A percentile compares a stretch with the other conserved stretches of the same genome.
Evolutionary conservation across 37 sponge, comb jelly and placozoan genomes (phyloP).

Genomic region (Crambe crambe): DNA sequence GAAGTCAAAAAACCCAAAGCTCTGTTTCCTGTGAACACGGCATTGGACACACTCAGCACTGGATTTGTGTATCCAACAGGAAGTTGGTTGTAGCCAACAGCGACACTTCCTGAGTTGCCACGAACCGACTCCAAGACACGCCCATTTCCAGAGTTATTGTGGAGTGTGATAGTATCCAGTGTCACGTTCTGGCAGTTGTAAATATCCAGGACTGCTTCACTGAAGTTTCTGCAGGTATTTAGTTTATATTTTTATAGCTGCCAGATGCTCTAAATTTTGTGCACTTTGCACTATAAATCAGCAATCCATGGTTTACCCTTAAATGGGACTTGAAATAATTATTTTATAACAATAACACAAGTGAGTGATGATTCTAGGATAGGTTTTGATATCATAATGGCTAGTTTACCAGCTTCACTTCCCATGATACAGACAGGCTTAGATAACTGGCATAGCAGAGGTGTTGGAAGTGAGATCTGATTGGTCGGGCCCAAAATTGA

Average conservation of each 20-base stretch:
- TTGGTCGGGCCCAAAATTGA: too few species aligned
- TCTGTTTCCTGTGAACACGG: slow-evolving; percentile 1
- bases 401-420: too few species aligned
- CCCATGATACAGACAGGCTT: too few species aligned
- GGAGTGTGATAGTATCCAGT: slow-evolving; percentile 17
- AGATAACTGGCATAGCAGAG: too few species aligned
- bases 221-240: slow-evolving; percentile 30
- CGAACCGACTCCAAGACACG: slow-evolving; percentile 12
- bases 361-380: too few species aligned
- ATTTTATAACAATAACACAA: too few species aligned
- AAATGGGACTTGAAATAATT: too few species aligned
- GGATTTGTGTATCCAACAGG: slow-evolving; percentile 4
- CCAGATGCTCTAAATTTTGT: too few species aligned
- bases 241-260: neutral
- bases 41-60: neutral
- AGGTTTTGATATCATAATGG: too few species aligned
- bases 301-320: too few species aligned
- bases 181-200: slow-evolving; percentile 61
- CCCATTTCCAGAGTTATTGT: slow-evolving; percentile 50
- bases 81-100: slow-evolving; percentile 45
- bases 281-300: too few species aligned
- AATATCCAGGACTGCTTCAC: slow-evolving; percentile 66
- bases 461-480: too few species aligned
- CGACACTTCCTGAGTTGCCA: slow-evolving; percentile 50
- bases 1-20: slow-evolving; percentile 15